These are phyloP conservation scores for Papilio glaucus DNA, from an alignment of 1,140 invertebrate species.

Conservation along the genomic window DNA sequence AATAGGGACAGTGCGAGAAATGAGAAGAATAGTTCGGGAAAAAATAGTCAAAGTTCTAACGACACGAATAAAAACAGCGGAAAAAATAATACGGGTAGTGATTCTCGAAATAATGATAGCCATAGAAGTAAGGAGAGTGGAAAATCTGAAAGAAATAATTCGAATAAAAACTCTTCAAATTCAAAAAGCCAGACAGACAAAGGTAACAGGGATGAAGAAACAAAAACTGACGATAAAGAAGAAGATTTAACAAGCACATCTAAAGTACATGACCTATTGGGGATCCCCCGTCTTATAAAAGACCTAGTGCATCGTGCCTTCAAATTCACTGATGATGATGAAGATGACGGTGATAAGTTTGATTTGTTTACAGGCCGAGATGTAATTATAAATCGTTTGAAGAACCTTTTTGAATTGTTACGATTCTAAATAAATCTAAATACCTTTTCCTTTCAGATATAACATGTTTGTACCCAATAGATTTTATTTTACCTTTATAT, in stretches of 20 bases:
- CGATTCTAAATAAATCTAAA: no score
- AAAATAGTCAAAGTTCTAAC: conserved; percentile 1
- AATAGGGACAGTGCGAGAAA: background rate
- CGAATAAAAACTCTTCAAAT: background rate
- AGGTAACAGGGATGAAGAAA: background rate
- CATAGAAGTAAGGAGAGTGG: no score
- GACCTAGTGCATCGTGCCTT: background rate
- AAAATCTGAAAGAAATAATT: background rate
- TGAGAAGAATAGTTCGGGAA: background rate
- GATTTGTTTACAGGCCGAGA: background rate
- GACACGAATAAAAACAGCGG: no score
- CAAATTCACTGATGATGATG: background rate
- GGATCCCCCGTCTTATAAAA: background rate
- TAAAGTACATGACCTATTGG: background rate
- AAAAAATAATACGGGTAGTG: no score
- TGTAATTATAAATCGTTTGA: no score
- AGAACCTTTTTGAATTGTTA: no score
- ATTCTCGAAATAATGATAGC: no score
- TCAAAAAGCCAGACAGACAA: background rate
- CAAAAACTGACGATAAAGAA: background rate
- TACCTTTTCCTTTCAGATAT: no score
- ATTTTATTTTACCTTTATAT: no score
- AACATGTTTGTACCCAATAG: no score
- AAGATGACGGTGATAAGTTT: background rate
- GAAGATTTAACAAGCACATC: background rate